phyloP scores from a whole-genome alignment of 2,888 invertebrate species.

The Drosophila algonquin region DNA sequence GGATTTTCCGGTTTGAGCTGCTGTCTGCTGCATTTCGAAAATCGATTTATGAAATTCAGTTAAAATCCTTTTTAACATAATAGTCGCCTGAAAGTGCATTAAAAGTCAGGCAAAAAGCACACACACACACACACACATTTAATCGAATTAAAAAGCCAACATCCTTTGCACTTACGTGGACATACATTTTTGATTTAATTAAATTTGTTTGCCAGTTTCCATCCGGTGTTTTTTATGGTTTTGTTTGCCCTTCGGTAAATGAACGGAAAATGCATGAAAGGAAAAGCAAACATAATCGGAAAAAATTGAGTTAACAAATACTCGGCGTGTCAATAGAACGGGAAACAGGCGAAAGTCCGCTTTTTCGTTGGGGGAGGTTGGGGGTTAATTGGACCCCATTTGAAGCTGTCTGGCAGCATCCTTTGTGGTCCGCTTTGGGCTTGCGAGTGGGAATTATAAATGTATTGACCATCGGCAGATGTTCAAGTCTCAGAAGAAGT shows the following conservation, averaged over 20 bases:
- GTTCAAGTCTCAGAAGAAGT: neutral
- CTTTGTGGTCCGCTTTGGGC: conserved; percentile 20
- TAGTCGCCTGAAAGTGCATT: neutral
- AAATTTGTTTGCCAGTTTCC: conserved; percentile 46
- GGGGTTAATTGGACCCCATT: conserved; percentile 23
- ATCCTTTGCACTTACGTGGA: conserved; percentile 11
- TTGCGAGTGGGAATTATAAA: too few relatives aligned
- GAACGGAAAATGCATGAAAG: conserved; percentile 49
- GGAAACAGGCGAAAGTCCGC: conserved; percentile 8
- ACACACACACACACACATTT: conserved; percentile 23
- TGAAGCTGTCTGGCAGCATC: conserved; percentile 9
- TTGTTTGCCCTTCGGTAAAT: conserved; percentile 40
- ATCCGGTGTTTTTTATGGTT: conserved; percentile 11
- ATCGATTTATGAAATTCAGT: too few relatives aligned
- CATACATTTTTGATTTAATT: conserved; percentile 65
- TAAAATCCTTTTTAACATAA: neutral
- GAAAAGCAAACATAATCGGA: conserved; percentile 26
- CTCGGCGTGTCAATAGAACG: conserved; percentile 19
- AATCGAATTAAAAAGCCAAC: conserved; percentile 70
- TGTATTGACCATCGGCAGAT: too few relatives aligned
- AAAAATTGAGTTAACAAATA: conserved; percentile 31
- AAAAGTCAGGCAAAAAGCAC: conserved; percentile 15
- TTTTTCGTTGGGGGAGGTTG: neutral
- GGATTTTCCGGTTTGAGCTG: neutral
- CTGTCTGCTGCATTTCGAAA: too few relatives aligned